Percentiles rank a stretch among this genome's conserved stretches.
Evolutionary conservation across 1,140 invertebrate genomes (phyloP).

Genomic region (Caenorhabditis latens): DNA sequence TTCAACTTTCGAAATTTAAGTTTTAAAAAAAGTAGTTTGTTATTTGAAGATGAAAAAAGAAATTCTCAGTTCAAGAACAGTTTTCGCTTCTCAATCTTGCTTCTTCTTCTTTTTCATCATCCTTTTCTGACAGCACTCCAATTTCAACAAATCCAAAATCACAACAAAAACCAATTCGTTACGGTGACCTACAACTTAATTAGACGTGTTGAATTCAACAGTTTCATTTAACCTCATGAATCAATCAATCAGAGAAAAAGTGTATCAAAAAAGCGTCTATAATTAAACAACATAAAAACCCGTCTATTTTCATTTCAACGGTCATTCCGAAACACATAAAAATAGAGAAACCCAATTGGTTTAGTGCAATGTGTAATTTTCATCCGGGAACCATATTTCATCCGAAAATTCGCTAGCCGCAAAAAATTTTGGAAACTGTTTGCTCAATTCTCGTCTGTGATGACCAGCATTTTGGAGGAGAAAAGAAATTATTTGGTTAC

Average conservation of each 20-base stretch:
- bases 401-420: background rate
- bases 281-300: background rate
- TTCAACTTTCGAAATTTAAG: too few species aligned
- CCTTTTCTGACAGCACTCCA: too few species aligned
- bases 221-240: background rate
- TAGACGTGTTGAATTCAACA: too few species aligned
- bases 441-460: conserved; percentile 5
- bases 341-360: conserved; percentile 6
- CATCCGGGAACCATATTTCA: background rate
- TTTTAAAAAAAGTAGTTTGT: too few species aligned
- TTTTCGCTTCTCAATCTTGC: too few species aligned
- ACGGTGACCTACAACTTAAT: too few species aligned
- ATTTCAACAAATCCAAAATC: too few species aligned
- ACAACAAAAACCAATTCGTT: too few species aligned
- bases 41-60: too few species aligned
- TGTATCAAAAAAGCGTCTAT: background rate
- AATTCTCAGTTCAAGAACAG: too few species aligned
- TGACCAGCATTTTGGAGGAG: conserved; percentile 14
- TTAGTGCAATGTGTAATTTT: conserved; percentile 10
- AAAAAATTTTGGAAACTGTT: conserved; percentile 45
- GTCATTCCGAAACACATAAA: conserved; percentile 23
- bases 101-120: too few species aligned
- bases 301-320: conserved; percentile 23
- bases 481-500: conserved; percentile 35
- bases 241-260: conserved; percentile 19